Evolutionary conservation across 2,113 vertebrate species (phyloP), one percentile per base, ranked within the genome.

Genomic region (Leptosomus discolor): DNA sequence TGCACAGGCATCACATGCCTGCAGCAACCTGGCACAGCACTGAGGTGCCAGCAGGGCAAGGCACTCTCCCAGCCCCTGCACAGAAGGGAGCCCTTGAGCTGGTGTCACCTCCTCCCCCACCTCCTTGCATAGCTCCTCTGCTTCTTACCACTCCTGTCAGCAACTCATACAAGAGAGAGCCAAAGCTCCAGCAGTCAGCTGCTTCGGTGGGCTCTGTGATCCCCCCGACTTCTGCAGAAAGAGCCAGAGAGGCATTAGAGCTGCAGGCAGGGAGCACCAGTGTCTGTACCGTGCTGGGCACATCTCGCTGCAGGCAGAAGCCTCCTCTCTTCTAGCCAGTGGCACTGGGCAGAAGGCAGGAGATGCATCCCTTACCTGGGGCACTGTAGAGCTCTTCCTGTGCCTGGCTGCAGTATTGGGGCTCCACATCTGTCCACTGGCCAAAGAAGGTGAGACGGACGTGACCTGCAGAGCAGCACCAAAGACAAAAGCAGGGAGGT

Each of bases 101-200:
- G 2, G 18, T 12, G 7, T 67, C 64, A 56, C 14, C 34, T 84
- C 53, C 65, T 50, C 60, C 8, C 30, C 86, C 27, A 8, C 2
- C 39, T 46, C 79, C 50, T 48, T 50, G 23, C 61, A 58, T 50
- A 79, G 51, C 34, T n/a, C 53, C 26, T 30, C 73, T 61, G 57
- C 67, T 48, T 76, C 98, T 99, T 97, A 99, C 99, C 98, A 94
- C 98, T 97, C 99, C 99, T 29, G 99, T 99, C 82, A 99, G 98
- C 96, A 99, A 95, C 82, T 99, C 99, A 46, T 99, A 99, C 54
- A 99, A 92, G 69, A 99, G 98, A 13, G 99, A 98, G 12, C 99
- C 99, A 34, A 99, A 98, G 97, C 99, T 99, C 99, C 99, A 99
- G 99, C 99, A 99, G 94, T 99, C 99, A 94, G 99, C 99, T 24